A percentile compares a stretch with the other conserved stretches of the same genome.
These are phyloP conservation scores for Dendrophyllia cribrosa DNA, from an alignment of 64 coral and sea anemone genomes.

Conservation along the genomic window DNA sequence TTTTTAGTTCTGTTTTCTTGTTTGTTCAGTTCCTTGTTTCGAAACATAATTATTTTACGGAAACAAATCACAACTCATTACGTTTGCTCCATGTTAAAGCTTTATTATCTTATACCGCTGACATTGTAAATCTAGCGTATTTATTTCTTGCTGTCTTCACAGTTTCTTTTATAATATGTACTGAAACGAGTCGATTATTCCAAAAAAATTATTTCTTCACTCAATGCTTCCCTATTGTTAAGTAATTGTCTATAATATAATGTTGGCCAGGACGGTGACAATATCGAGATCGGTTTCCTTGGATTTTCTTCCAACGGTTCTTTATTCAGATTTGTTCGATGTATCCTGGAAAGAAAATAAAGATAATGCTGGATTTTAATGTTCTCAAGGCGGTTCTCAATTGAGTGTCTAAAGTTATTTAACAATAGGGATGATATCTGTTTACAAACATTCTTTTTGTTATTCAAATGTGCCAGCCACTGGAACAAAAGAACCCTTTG, in stretches of 20 bases:
- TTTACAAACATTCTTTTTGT: too few relatives aligned
- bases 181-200: not conserved
- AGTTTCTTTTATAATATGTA: not conserved
- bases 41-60: too few relatives aligned
- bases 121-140: not conserved
- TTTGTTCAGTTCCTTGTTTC: too few relatives aligned
- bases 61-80: not conserved
- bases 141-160: not conserved
- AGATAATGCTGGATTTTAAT: not conserved
- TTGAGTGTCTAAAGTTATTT: too few relatives aligned
- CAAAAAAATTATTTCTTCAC: not conserved
- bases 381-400: not conserved
- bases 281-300: not conserved
- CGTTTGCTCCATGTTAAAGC: not conserved
- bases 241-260: too few relatives aligned
- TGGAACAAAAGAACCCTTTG: too few relatives aligned
- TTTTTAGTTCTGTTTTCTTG: too few relatives aligned
- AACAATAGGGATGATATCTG: too few relatives aligned
- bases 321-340: not conserved
- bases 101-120: not conserved
- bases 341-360: not conserved
- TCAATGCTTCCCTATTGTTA: not conserved
- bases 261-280: too few relatives aligned
- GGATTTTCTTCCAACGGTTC: not conserved
- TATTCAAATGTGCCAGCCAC: too few relatives aligned